Evolutionary conservation across 2,888 invertebrate species (phyloP), one percentile per base, ranked within the genome.

Genomic region (Callinectes sapidus): DNA sequence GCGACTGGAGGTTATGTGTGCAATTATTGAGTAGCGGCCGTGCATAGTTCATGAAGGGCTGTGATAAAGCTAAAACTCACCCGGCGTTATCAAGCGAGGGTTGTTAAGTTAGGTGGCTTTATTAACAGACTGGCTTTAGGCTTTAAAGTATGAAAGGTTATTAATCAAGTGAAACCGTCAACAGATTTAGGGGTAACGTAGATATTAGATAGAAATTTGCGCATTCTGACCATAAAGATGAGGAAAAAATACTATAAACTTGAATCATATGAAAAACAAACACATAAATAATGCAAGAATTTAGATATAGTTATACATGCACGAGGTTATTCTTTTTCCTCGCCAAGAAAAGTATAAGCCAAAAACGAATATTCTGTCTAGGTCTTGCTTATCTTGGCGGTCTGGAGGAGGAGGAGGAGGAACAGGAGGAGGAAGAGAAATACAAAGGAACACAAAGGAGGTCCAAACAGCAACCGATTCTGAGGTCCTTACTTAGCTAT

Each of bases 361-460:
- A n/a, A 39, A 90, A 42, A 28, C 16, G n/a, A 90, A 77, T 77
- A n/a, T 8, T 48, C 35, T 39, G 71, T 35, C 28, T 66, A n/a
- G 35, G n/a, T 77, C 48, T 48, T 61, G 54, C 42, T 39, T 18
- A 48, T 28, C 35, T 89, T 28, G 48, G 42, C 28, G 90, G 35
- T 28, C 23, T 18, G 54, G 54, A 81, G n/a, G 28, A 28, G n/a
- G 81, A 90, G 90, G 42, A 81, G 35, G 90, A 90, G 23, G 32
- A 48, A 54, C 54, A 71, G 42, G 66, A 61, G 35, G 55, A n/a
- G 32, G 39, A n/a, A 35, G 35, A 32, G 32, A 35, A 42, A 6
- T 42, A 42, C 42, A 42, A 6, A 6, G 6, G 42, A 42, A 42
- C n/a, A n/a, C n/a, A n/a, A n/a, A n/a, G n/a, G n/a, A n/a, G n/a